Conservation (phyloP, 2,797 vertebrate species). For the Rallus crepitans region DNA sequence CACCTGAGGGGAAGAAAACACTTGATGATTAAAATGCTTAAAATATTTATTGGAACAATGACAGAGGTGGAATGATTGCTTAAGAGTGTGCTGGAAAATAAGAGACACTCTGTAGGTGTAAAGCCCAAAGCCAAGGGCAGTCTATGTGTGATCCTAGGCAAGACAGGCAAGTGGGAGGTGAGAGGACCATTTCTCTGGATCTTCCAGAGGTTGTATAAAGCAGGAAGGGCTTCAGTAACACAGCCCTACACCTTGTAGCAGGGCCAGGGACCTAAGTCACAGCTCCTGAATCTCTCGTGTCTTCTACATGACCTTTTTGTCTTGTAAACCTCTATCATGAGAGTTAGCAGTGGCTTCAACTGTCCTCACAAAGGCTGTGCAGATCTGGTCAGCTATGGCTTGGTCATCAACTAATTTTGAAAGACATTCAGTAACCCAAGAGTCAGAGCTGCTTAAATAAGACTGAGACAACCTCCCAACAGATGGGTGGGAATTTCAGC, state of each 20-base stretch:
- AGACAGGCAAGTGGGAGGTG: not conserved
- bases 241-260: no score
- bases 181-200: not conserved
- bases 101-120: accelerated
- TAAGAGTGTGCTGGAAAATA: not conserved
- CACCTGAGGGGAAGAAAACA: not conserved
- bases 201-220: not conserved
- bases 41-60: not conserved
- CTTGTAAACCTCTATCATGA: not conserved
- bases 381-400: not conserved
- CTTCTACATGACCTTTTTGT: accelerated
- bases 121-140: not conserved
- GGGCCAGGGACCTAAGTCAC: not conserved
- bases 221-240: not conserved
- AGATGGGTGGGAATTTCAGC: not conserved
- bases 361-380: not conserved
- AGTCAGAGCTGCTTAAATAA: not conserved
- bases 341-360: not conserved
- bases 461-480: not conserved
- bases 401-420: not conserved
- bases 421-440: not conserved
- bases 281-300: not conserved
- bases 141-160: not conserved
- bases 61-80: not conserved
- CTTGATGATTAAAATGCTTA: not conserved